phyloP scores from a whole-genome alignment of 1,140 invertebrate species.

The Lucilia sericata region DNA sequence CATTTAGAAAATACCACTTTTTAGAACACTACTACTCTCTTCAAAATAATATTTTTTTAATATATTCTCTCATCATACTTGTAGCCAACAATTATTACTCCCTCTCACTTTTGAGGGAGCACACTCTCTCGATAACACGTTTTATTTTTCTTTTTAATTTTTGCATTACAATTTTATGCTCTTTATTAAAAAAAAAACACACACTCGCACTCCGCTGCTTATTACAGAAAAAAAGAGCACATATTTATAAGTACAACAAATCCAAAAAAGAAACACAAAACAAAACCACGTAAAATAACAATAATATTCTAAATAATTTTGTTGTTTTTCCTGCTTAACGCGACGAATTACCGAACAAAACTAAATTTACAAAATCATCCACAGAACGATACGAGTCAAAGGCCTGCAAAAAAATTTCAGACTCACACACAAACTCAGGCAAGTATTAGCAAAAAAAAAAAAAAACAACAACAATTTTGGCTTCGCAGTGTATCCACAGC shows the following conservation, averaged over 20 bases:
- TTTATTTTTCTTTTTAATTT: too few relatives aligned
- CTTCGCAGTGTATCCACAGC: not conserved
- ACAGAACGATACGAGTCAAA: slow-evolving; percentile 57
- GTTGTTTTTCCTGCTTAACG: slow-evolving; percentile 55
- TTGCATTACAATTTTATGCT: too few relatives aligned
- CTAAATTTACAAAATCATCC: slow-evolving; percentile 61
- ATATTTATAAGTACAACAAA: too few relatives aligned
- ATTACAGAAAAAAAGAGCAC: too few relatives aligned
- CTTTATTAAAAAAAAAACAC: too few relatives aligned
- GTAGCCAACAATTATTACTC: not conserved
- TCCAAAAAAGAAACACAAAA: not conserved
- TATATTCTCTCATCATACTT: not conserved
- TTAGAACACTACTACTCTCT: not conserved
- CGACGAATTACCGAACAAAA: slow-evolving; percentile 67
- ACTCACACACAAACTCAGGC: too few relatives aligned
- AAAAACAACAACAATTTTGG: too few relatives aligned
- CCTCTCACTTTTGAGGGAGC: not conserved
- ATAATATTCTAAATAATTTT: slow-evolving; percentile 34
- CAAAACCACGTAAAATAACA: slow-evolving; percentile 22
- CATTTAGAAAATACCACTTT: not conserved
- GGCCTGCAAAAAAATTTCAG: slow-evolving; percentile 45
- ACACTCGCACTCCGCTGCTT: not conserved
- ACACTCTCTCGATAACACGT: not conserved
- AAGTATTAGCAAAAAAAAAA: slow-evolving; percentile 40
- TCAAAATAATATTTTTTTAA: not conserved